Evolutionary conservation across 2,797 vertebrate species (phyloP).

Genomic region (Huso huso): DNA sequence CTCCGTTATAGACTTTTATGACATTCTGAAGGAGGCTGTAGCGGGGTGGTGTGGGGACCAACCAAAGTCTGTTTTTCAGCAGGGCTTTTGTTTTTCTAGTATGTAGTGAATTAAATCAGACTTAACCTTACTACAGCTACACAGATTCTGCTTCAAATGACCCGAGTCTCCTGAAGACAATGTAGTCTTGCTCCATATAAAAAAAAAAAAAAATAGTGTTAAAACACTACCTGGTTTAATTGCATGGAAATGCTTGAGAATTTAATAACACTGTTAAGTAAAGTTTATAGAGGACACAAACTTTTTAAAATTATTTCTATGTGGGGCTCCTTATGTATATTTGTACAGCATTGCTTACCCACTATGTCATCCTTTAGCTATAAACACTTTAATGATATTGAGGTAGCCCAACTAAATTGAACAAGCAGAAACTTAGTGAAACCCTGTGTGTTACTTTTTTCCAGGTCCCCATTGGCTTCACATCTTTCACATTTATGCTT

Average conservation of each 20-base stretch:
- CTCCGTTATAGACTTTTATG: no score
- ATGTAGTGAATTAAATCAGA: neutral
- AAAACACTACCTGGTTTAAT: conserved; percentile 9
- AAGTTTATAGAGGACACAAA: conserved; percentile 48
- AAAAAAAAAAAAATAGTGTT: conserved; percentile 20
- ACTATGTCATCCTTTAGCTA: conserved; percentile 53
- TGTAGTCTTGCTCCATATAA: neutral
- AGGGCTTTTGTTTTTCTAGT: neutral
- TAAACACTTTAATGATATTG: conserved; percentile 37
- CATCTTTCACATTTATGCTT: no score
- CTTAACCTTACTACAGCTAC: neutral
- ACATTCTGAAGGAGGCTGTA: no score
- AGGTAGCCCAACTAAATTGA: no score
- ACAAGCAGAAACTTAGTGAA: no score
- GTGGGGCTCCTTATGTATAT: conserved; percentile 44
- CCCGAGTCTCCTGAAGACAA: neutral
- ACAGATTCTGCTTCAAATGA: neutral
- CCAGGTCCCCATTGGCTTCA: no score
- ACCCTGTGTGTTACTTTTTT: no score
- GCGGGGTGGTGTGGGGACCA: no score
- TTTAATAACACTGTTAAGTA: conserved; percentile 54
- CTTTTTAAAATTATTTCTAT: conserved; percentile 34
- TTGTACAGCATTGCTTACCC: conserved; percentile 43
- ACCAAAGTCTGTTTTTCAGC: no score
- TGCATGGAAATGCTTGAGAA: conserved; percentile 31